These are phyloP conservation scores for Cyprinodon variegatus DNA, from an alignment of 2,113 vertebrate genomes.

Conservation along the genomic window DNA sequence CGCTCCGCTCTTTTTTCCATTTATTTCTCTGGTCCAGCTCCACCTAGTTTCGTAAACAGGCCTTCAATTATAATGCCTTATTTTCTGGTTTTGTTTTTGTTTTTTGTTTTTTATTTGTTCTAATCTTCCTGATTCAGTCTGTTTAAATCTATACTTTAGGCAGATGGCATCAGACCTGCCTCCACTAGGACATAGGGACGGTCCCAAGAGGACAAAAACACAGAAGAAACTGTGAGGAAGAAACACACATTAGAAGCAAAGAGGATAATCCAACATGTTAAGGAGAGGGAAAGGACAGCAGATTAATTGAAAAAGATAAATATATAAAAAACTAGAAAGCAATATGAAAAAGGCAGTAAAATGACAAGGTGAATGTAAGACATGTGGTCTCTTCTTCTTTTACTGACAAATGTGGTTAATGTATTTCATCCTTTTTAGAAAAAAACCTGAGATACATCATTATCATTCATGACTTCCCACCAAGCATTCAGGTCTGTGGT, in stretches of 20 bases:
- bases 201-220: constrained; percentile 45
- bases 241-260: not conserved
- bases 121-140: constrained; percentile 50
- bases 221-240: constrained; percentile 23
- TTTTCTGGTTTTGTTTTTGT: not conserved
- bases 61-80: constrained; percentile 15
- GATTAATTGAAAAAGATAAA: constrained; percentile 40
- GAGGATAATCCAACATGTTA: constrained; percentile 5
- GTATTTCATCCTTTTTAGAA: not conserved
- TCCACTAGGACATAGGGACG: constrained; percentile 48
- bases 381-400: constrained; percentile 7
- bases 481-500: constrained; percentile 3
- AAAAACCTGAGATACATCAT: constrained; percentile 20
- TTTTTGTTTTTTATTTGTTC: constrained; percentile 44
- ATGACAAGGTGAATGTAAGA: constrained; percentile 11
- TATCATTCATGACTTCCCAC: constrained; percentile 26
- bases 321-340: constrained; percentile 4
- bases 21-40: constrained; percentile 34
- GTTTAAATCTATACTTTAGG: constrained; percentile 44
- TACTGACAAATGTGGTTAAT: not conserved
- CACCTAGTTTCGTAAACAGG: not conserved
- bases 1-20: constrained; percentile 25
- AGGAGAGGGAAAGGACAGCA: constrained; percentile 44
- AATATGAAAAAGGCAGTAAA: not conserved
- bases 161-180: constrained; percentile 61